Base-by-base conservation (phyloP, 2,113 vertebrate genomes). In the Melanostigma gelatinosum region DNA sequence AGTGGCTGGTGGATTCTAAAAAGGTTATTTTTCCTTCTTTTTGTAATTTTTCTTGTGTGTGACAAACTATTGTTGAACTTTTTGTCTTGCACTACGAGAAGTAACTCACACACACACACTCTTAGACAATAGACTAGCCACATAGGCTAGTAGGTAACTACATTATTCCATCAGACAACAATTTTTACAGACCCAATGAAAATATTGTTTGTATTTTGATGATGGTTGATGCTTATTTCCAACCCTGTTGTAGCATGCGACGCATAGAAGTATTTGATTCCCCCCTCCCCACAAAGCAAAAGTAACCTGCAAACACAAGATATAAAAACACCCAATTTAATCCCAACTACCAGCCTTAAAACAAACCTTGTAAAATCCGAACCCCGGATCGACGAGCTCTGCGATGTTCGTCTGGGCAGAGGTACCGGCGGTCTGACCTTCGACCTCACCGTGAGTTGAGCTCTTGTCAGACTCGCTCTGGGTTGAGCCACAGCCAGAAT, bases 391-490 rank as follows among this genome's bases (percentile, higher is more conserved):
- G 0, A 92, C 32, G 61, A 96, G 94, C 46, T 86, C 79, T 0
- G 89, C 34, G 36, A 90, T 76, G 0, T 92, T 91, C 0, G 91
- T 86, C 0, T 94, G 91, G 34, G 93, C 76, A 0, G 95, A 93
- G 72, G 95, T 95, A 0, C 94, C 89, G 0, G 97, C 96, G 0
- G 93, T 74, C 50, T 97, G 96, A 13, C 84, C 79, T 27, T 96
- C 94, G 0, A 67, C 94, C 83, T 99, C 97, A 0, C 96, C 96
- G 0, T 97, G 96, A 57, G 96, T 98, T 0, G 97, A 99, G 84
- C 92, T 96, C 81, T 99, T 99, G 90, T 99, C 98, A 0, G 96
- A 98, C 79, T 99, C 98, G 0, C 98, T 97, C 75, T 97, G 98
- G 57, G 95, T 96, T 4, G 97, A 96, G 71, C 97, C 95, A 9